Evolutionary conservation across 2,797 vertebrate species (phyloP).

Genomic region (Synaphobranchus kaupii): DNA sequence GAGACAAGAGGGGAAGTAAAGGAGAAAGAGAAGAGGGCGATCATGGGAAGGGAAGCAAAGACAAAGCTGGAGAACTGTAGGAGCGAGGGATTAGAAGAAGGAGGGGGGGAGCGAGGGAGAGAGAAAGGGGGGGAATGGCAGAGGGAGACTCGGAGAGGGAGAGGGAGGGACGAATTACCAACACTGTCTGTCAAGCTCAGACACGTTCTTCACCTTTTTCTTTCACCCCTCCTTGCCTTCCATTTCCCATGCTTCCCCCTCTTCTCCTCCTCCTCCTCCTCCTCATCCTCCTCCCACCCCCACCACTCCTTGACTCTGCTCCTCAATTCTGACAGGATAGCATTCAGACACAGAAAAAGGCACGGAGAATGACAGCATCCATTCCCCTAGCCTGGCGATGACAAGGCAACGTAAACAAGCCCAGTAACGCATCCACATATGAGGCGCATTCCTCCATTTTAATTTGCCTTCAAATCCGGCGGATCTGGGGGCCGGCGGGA

Average conservation of each 20-base stretch:
- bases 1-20: not conserved
- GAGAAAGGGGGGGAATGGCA: not conserved
- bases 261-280: not conserved
- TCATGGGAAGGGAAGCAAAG: not conserved
- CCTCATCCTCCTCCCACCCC: not conserved
- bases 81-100: not conserved
- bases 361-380: not conserved
- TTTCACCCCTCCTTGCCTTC: not conserved
- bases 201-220: not conserved
- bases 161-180: not conserved
- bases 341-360: not conserved
- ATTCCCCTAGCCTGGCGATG: not conserved
- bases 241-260: not conserved
- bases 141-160: not conserved
- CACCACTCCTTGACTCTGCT: not conserved
- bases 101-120: not conserved
- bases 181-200: not conserved
- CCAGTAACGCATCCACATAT: not conserved
- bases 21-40: not conserved
- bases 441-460: not conserved
- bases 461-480: slow-evolving; percentile 8
- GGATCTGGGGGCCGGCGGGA: not conserved
- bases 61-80: not conserved
- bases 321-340: not conserved
- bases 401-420: slow-evolving; percentile 14